A percentile compares a stretch with the other conserved stretches of the same genome.
phyloP scores from a whole-genome alignment of 1,140 invertebrate species.

The Sycobia sp. region DNA sequence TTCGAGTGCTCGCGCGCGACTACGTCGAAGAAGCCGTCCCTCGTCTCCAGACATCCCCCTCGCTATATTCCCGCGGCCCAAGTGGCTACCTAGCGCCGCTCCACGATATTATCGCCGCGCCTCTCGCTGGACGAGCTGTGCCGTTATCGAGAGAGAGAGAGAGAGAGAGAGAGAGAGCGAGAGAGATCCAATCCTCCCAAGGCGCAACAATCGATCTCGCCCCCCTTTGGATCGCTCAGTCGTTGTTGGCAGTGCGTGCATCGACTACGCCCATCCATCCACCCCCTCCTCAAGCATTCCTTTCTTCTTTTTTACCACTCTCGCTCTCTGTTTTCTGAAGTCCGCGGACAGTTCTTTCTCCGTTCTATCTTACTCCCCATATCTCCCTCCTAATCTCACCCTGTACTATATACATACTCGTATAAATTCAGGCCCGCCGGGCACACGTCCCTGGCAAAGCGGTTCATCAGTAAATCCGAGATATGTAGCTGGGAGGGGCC shows the following conservation, averaged over 20 bases:
- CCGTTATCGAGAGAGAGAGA: too few species aligned
- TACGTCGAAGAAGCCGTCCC: not conserved
- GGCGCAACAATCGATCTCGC: too few species aligned
- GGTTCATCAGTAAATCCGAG: constrained; percentile 26
- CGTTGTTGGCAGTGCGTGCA: too few species aligned
- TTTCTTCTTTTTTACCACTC: not conserved
- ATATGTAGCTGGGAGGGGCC: constrained; percentile 25
- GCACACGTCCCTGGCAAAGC: constrained; percentile 4
- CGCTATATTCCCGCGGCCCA: too few species aligned
- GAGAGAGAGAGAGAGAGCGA: too few species aligned
- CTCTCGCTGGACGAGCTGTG: too few species aligned
- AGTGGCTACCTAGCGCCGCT: too few species aligned
- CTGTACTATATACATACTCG: constrained; percentile 10
- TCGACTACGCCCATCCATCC: not conserved
- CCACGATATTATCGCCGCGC: not conserved
- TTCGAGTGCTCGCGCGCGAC: not conserved
- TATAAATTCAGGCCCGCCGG: constrained; percentile 16
- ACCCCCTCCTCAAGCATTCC: not conserved
- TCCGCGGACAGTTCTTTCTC: too few species aligned
- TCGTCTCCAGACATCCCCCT: too few species aligned
- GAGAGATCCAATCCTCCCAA: too few species aligned
- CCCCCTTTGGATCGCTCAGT: too few species aligned
- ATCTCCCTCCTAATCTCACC: constrained; percentile 7
- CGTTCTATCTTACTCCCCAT: not conserved
- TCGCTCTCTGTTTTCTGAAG: not conserved